Base-by-base conservation (phyloP, 2,113 vertebrate genomes). In the Thomomys bottae region DNA sequence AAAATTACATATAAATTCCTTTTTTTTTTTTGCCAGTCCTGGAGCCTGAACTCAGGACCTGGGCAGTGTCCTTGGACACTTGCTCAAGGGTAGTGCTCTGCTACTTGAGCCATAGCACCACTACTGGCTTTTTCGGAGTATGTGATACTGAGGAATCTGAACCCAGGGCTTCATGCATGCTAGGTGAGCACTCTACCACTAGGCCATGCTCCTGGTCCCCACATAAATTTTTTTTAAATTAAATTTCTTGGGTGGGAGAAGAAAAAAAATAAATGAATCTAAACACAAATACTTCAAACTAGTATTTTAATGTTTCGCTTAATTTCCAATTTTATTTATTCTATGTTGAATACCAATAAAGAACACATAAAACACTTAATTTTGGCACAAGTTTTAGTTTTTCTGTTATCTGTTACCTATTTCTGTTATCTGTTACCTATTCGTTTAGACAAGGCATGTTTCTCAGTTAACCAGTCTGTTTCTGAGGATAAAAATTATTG, bases 381-480 rank as follows among this genome's bases (percentile, higher is more conserved):
- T 96, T 94, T 97, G 83, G 81, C 97, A 96, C 92, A 98, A 91
- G 92, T 96, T 94, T 95, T 92, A 68, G 79, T 94, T 95, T 96
- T 68, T 96, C 61, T 94, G 95, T 87, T 95, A 4, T 78, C 88
- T 93, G 87, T 86, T 96, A 59, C 0, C 0, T 96, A 77, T 96
- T 87, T 96, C 61, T 94, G 95, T 87, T 95, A 4, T 78, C 88
- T 93, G 87, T 86, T 96, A 59, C 0, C 0, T 64, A 21, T 95
- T 87, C 72, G 57, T 26, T 94, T 94, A 95, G 81, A 75, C 67
- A 75, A 95, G 75, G 20, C 84, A 3, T 92, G 5, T 87, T 97
- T 97, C 95, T 96, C 86, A 96, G 93, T 54, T 54, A 91, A 57
- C 86, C 94, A 88, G 87, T 94, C 94, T 83, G 64, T 94, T 42